Evolutionary conservation across 53 echinoderm and acorn worm genomes (phyloP).

Genomic region (Holothuria scabra): DNA sequence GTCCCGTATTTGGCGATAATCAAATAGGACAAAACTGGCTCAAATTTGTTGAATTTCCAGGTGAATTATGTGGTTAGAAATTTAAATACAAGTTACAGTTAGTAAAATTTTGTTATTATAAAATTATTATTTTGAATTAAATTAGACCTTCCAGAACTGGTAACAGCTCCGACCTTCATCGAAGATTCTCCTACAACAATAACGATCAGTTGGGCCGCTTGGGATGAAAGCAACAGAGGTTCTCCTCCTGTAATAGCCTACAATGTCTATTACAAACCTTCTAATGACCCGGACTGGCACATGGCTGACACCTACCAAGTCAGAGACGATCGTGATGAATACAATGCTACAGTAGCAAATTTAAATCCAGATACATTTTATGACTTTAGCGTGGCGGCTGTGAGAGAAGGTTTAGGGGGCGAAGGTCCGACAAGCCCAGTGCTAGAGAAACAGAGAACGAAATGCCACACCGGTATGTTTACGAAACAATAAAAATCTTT

Average conservation of each 20-base stretch:
- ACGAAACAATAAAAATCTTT: not conserved
- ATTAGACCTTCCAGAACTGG: constrained; percentile 4
- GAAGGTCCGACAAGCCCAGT: constrained; percentile 61
- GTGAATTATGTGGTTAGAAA: too few relatives aligned
- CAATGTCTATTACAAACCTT: constrained; percentile 21
- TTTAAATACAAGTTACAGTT: too few relatives aligned
- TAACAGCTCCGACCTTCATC: not conserved
- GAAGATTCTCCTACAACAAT: not conserved
- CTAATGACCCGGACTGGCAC: not conserved
- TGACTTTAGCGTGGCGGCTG: constrained; percentile 60
- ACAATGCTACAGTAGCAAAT: not conserved
- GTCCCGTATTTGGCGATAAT: too few relatives aligned
- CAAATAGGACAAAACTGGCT: too few relatives aligned
- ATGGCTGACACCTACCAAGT: not conserved
- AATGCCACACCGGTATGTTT: not conserved
- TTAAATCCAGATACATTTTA: constrained; percentile 61
- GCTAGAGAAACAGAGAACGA: too few relatives aligned
- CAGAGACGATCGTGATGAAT: not conserved
- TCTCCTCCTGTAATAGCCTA: constrained; percentile 51
- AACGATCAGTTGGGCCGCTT: constrained; percentile 42
- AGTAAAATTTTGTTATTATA: too few relatives aligned
- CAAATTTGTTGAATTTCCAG: too few relatives aligned
- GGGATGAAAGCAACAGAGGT: constrained; percentile 26
- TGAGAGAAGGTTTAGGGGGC: constrained; percentile 58
- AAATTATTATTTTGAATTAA: not conserved